A percentile compares a stretch with the other conserved stretches of the same genome.
These are phyloP conservation scores for Tenthredo distinguenda DNA, from an alignment of 2,888 invertebrate genomes.

Conservation along the genomic window DNA sequence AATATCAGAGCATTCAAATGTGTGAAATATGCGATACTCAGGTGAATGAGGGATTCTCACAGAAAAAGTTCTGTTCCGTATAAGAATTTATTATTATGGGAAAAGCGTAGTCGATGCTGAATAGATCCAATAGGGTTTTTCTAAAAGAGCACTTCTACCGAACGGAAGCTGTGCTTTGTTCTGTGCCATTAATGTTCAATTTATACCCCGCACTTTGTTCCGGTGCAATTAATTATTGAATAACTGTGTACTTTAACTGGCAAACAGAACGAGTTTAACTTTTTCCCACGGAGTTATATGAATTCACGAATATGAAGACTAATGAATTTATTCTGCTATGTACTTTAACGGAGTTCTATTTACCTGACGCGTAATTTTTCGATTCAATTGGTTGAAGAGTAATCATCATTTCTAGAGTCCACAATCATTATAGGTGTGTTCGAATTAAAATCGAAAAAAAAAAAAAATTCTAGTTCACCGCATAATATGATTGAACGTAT, in stretches of 20 bases:
- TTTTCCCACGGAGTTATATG: background rate
- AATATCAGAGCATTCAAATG: background rate
- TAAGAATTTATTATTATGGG: background rate
- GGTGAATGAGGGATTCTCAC: background rate
- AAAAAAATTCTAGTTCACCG: background rate
- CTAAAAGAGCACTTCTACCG: background rate
- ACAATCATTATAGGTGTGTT: background rate
- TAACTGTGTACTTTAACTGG: background rate
- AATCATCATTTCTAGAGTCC: background rate
- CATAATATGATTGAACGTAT: background rate
- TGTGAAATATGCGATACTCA: background rate
- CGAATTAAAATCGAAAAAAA: background rate
- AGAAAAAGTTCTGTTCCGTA: background rate
- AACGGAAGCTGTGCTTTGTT: background rate
- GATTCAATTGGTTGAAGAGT: background rate
- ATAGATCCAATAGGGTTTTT: background rate
- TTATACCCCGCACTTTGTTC: background rate
- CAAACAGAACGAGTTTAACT: background rate
- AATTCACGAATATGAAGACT: background rate
- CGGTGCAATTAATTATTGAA: background rate
- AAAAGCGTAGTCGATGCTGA: background rate
- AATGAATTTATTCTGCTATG: background rate
- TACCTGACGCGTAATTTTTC: background rate
- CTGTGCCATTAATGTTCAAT: background rate
- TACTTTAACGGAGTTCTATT: background rate